Evolutionary conservation across 2,888 invertebrate species (phyloP), one percentile per base, ranked within the genome.

Genomic region (Andrena marginata): DNA sequence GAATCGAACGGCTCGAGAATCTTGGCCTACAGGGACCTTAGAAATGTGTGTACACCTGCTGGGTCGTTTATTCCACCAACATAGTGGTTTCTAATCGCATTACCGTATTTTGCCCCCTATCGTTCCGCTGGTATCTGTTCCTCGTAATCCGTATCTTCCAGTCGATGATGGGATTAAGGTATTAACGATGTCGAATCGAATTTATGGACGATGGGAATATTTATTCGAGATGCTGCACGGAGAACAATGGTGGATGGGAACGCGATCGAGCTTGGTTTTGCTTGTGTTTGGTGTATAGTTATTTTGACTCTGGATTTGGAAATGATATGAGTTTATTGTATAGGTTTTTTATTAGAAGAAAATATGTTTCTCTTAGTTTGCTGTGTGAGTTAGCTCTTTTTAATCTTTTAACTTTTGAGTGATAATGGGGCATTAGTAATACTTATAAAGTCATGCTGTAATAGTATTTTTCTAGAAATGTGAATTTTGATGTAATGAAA

Each of bases 21-120:
- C 82, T 77, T 70, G 71, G 69, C 56, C 81, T 85, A 63, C n/a
- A 67, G 77, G 67, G 67, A 69, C 63, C 83, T 68, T 59, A 70
- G 83, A 70, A 63, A 54, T 54, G 69, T 68, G 77, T 80, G 76
- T 76, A 77, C 71, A 82, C 70, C 77, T 74, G 49, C 29, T 51
- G 71, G 71, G 63, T 31, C 80, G 79, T 84, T 87, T 80, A 76
- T 85, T 82, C 80, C 68, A 67, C 82, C 67, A 82, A 82, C 81
- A 87, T 82, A 72, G 84, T 49, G 74, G 63, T 70, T 83, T 77
- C 78, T 87, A 87, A 87, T 87, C 87, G 79, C 65, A 87, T 87
- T 87, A 87, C 59, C 85, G 85, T 87, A 87, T 87, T 87, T 87
- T 76, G 64, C 49, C 67, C 42, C 75, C 70, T 77, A 80, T 85